Conservation (phyloP, 2,113 vertebrate genomes). For the Bubo scandiacus region DNA sequence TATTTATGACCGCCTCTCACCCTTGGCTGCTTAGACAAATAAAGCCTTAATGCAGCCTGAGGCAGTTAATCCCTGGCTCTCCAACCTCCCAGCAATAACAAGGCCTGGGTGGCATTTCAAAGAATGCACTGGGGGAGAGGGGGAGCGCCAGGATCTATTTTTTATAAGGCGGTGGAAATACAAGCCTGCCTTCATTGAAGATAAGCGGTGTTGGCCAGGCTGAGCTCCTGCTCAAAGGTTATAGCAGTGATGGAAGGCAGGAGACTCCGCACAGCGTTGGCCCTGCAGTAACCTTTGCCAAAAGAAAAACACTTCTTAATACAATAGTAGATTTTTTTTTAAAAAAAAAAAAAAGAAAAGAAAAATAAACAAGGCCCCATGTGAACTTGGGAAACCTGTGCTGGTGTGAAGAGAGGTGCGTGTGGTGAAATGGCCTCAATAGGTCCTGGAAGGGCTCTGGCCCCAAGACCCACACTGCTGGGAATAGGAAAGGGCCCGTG, state of each 20-base stretch:
- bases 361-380: conserved; percentile 47
- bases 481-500: not conserved
- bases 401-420: not conserved
- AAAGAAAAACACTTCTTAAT: conserved; percentile 55
- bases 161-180: not conserved
- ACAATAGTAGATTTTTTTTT: conserved; percentile 12
- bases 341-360: not conserved
- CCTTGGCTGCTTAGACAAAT: conserved; percentile 64
- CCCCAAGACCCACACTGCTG: accelerated
- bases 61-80: conserved; percentile 41
- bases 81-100: conserved; percentile 41
- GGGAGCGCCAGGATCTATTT: not conserved
- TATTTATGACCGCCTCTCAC: conserved; percentile 31
- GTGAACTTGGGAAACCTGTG: conserved; percentile 28
- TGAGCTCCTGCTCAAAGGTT: conserved; percentile 17
- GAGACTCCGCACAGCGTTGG: not conserved
- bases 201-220: not conserved
- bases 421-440: not conserved
- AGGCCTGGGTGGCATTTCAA: conserved; percentile 58
- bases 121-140: conserved; percentile 14
- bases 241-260: conserved; percentile 24
- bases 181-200: conserved; percentile 7
- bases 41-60: conserved; percentile 52
- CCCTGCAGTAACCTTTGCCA: conserved; percentile 35
- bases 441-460: not conserved